Percentiles rank a stretch among this genome's conserved stretches.
phyloP scores from a whole-genome alignment of 2,113 vertebrate species.

The Thunnus maccoyii region DNA sequence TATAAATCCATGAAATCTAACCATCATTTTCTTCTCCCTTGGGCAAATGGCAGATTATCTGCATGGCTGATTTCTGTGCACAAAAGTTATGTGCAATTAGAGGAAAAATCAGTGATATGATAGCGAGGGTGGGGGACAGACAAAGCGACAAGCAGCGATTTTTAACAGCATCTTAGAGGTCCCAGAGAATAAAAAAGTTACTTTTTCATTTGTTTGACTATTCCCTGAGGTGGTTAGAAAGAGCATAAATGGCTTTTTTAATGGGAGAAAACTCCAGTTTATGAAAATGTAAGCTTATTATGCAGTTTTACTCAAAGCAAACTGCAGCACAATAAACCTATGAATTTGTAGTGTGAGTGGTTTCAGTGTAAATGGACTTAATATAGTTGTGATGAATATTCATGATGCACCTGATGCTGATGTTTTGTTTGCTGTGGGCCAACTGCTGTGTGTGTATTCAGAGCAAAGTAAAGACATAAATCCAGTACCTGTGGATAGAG shows the following conservation, averaged over 20 bases:
- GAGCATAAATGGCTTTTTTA: no score
- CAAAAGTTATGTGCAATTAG: constrained; percentile 14
- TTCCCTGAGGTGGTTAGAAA: background rate
- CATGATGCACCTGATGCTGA: constrained; percentile 4
- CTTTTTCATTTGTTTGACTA: background rate
- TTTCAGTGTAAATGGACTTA: background rate
- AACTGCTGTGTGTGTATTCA: background rate
- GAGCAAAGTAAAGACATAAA: no score
- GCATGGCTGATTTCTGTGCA: background rate
- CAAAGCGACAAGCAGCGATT: background rate
- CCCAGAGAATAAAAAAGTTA: background rate
- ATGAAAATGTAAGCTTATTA: background rate
- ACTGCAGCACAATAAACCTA: background rate
- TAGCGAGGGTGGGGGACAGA: background rate
- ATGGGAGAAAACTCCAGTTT: no score
- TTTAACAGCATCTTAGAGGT: background rate
- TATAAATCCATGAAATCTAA: constrained; percentile 18
- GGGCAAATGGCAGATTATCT: constrained; percentile 10
- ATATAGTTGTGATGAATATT: background rate
- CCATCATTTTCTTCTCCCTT: background rate
- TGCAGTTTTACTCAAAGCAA: background rate
- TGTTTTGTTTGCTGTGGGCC: background rate
- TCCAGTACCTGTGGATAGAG: no score
- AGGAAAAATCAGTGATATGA: constrained; percentile 7
- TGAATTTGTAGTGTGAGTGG: no score